Evolutionary conservation across 1,140 invertebrate species (phyloP).

Genomic region (Zaprionus lachaisei): DNA sequence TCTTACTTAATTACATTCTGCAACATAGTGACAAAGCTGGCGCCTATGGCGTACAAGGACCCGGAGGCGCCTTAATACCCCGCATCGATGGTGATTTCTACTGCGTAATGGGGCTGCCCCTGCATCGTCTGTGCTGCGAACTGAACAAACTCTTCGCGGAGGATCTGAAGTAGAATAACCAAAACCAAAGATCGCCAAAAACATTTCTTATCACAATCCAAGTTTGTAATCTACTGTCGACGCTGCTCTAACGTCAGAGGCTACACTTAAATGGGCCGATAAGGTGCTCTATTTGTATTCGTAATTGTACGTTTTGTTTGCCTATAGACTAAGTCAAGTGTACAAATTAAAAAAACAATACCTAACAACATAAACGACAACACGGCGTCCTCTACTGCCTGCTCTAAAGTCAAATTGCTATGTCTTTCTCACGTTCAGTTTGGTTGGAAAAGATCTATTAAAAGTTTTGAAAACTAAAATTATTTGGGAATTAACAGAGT

Average conservation of each 20-base stretch:
- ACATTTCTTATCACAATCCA: constrained; percentile 23
- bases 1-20: constrained; percentile 39
- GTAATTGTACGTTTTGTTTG: constrained; percentile 37
- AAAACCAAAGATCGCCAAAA: constrained; percentile 12
- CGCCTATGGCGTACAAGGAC: constrained; percentile 96
- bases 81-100: constrained; percentile 96
- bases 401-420: constrained; percentile 16
- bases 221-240: constrained; percentile 16
- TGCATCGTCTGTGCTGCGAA: constrained; percentile 90
- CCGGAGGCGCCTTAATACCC: constrained; percentile 94
- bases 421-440: constrained; percentile 1
- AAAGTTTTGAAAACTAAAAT: no score
- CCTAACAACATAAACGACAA: constrained; percentile 1
- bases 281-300: constrained; percentile 48
- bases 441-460: background rate
- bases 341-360: constrained; percentile 47
- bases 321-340: constrained; percentile 53
- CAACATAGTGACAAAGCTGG: constrained; percentile 95
- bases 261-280: constrained; percentile 54
- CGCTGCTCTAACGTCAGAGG: constrained; percentile 56
- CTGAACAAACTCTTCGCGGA: constrained; percentile 87
- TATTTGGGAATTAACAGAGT: background rate
- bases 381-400: background rate
- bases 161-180: constrained; percentile 33
- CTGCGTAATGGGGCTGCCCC: constrained; percentile 96